Percentiles rank a stretch among this genome's conserved stretches.
These are phyloP conservation scores for Lophius piscatorius DNA, from an alignment of 2,113 vertebrate genomes.

Conservation along the genomic window DNA sequence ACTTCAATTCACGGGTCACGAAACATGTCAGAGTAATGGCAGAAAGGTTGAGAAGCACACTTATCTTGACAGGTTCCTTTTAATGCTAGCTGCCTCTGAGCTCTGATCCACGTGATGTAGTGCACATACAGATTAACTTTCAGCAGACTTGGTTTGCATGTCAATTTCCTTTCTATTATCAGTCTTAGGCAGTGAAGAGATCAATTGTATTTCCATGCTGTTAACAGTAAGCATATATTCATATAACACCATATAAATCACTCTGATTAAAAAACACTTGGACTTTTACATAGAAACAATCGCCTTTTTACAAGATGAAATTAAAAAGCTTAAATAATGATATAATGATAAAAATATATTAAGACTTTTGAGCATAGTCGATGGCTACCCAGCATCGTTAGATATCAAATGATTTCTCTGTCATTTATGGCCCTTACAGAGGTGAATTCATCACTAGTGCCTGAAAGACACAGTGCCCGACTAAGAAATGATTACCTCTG, in stretches of 20 bases:
- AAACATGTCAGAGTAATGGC: slow-evolving; percentile 77
- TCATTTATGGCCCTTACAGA: slow-evolving; percentile 86
- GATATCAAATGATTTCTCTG: slow-evolving; percentile 78
- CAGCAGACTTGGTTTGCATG: slow-evolving; percentile 54
- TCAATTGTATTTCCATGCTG: slow-evolving; percentile 15
- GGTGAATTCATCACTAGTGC: slow-evolving; percentile 83
- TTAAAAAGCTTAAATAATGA: slow-evolving; percentile 55
- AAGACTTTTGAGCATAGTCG: slow-evolving; percentile 55
- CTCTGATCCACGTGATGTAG: slow-evolving; percentile 69
- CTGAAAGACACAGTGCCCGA: slow-evolving; percentile 83
- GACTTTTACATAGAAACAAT: slow-evolving; percentile 8
- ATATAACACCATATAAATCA: slow-evolving; percentile 2
- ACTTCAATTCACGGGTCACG: slow-evolving; percentile 80
- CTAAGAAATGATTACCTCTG: slow-evolving; percentile 86
- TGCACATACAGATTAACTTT: slow-evolving; percentile 75
- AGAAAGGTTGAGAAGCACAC: slow-evolving; percentile 72
- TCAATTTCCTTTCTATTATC: slow-evolving; percentile 62
- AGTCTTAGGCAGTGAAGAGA: slow-evolving; percentile 45
- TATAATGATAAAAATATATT: slow-evolving; percentile 59
- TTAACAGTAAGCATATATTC: slow-evolving; percentile 3
- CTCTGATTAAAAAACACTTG: slow-evolving; percentile 11
- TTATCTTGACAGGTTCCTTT: slow-evolving; percentile 78
- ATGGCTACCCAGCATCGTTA: slow-evolving; percentile 66
- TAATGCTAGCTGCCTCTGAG: slow-evolving; percentile 72
- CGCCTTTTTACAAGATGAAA: slow-evolving; percentile 9